Evolutionary conservation across 2,797 vertebrate species (phyloP).

Genomic region (Phataginus tetradactyla): DNA sequence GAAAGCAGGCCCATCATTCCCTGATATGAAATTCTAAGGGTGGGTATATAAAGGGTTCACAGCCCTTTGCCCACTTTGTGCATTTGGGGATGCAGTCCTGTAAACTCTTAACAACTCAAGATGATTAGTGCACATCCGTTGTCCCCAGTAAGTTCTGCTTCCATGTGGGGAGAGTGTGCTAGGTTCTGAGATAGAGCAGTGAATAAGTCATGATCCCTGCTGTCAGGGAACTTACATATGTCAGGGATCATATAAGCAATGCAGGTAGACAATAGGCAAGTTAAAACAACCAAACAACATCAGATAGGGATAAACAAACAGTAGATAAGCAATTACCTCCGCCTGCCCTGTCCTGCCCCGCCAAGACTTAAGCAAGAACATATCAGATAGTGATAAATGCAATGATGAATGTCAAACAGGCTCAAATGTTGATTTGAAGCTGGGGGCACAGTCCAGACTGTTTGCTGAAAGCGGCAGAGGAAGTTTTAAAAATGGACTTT

Average conservation of each 20-base stretch:
- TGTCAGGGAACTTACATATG: neutral
- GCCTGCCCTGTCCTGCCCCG: too few relatives aligned
- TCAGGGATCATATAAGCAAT: neutral
- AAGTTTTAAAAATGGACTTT: slow-evolving; percentile 4
- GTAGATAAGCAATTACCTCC: neutral
- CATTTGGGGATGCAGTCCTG: neutral
- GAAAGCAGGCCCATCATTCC: neutral
- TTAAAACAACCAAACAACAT: neutral
- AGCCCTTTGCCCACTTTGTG: neutral
- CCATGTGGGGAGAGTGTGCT: neutral
- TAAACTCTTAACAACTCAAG: neutral
- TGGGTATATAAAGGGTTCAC: neutral
- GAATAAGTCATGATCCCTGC: neutral
- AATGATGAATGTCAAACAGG: neutral
- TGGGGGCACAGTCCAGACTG: neutral
- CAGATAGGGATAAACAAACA: neutral
- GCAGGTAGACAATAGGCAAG: neutral
- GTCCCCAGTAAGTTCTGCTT: neutral
- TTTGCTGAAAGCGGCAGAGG: neutral
- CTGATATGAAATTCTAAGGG: neutral
- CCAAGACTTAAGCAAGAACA: neutral
- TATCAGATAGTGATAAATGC: neutral
- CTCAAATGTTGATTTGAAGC: neutral
- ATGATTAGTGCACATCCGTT: neutral
- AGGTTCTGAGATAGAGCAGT: neutral